phyloP scores from a whole-genome alignment of 1,140 invertebrate species.

The Megathymus violae region DNA sequence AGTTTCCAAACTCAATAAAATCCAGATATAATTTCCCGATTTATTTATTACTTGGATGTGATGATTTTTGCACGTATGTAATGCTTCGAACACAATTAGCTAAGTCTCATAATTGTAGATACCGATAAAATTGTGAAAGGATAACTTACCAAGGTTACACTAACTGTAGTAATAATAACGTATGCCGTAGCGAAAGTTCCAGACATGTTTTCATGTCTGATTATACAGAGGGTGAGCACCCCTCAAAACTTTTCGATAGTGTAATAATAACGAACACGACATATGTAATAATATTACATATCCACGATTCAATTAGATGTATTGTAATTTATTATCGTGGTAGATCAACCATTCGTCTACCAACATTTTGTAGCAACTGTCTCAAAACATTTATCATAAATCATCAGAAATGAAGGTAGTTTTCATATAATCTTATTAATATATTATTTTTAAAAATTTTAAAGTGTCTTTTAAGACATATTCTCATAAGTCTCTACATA shows the following conservation, averaged over 20 bases:
- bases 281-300: constrained; percentile 37
- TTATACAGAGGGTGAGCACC: constrained; percentile 40
- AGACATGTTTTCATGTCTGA: constrained; percentile 23
- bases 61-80: too few species aligned
- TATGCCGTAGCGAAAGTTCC: constrained; percentile 18
- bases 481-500: too few species aligned
- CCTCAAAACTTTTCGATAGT: constrained; percentile 24
- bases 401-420: background rate
- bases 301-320: constrained; percentile 22
- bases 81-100: too few species aligned
- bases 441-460: background rate
- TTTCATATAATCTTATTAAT: background rate
- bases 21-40: too few species aligned
- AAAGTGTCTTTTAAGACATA: too few species aligned
- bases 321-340: constrained; percentile 2
- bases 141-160: background rate
- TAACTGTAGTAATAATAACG: constrained; percentile 1
- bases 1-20: too few species aligned
- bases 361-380: background rate
- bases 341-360: background rate
- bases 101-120: too few species aligned
- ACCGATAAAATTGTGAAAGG: too few species aligned
- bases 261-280: constrained; percentile 37
- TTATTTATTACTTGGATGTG: too few species aligned
- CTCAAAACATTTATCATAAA: background rate